phyloP scores from a whole-genome alignment of 2,113 vertebrate species.

The Aramus guarauna region DNA sequence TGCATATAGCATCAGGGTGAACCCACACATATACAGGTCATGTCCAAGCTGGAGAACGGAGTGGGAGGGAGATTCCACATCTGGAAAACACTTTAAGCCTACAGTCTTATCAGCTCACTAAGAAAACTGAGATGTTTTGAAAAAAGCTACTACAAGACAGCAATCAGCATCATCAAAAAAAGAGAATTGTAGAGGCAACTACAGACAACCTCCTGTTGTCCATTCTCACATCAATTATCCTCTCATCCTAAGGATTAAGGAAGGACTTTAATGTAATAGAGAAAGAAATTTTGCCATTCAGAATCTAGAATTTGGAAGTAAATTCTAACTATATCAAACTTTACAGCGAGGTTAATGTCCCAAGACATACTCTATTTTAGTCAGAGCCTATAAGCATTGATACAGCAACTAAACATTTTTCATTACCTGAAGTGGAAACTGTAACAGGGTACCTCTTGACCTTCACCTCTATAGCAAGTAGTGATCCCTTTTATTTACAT shows the following conservation, averaged over 20 bases:
- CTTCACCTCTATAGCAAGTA: background rate
- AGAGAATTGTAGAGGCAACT: background rate
- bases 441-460: background rate
- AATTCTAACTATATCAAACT: background rate
- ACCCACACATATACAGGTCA: too few relatives aligned
- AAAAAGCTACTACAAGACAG: background rate
- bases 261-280: background rate
- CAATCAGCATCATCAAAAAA: background rate
- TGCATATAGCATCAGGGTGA: background rate
- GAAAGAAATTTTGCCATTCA: background rate
- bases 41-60: background rate
- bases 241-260: background rate
- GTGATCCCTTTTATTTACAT: background rate
- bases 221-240: background rate
- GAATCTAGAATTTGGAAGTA: background rate
- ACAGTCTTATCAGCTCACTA: background rate
- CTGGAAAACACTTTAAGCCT: background rate
- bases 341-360: background rate
- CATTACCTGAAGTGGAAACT: background rate
- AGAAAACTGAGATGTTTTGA: background rate
- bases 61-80: background rate
- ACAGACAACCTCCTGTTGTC: background rate
- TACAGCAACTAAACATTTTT: background rate
- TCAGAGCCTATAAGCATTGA: background rate
- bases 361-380: fast-evolving